Conservation (phyloP, 2,113 vertebrate genomes). For the Tympanuchus pallidicinctus region DNA sequence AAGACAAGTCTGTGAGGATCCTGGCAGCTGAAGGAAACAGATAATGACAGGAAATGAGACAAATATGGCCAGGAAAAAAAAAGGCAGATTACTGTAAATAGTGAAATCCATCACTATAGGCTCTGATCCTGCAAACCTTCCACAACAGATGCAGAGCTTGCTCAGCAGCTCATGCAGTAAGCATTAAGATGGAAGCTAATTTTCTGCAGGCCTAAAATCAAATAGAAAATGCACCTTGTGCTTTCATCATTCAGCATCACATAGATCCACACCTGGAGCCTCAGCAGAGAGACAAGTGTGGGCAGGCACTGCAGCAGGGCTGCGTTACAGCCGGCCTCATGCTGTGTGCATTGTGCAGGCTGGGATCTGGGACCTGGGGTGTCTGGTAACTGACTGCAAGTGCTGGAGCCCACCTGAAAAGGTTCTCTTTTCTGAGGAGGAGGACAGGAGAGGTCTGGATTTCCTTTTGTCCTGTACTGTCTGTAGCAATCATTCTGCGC, state of each 20-base stretch:
- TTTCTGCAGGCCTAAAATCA: background rate
- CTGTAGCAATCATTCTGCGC: slow-evolving; percentile 65
- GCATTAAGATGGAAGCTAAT: background rate
- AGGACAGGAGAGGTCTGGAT: slow-evolving; percentile 50
- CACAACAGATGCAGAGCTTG: background rate
- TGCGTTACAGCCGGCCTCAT: background rate
- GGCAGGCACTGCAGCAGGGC: background rate
- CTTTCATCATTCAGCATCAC: background rate
- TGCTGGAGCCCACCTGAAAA: slow-evolving; percentile 74
- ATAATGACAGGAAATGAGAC: slow-evolving; percentile 2
- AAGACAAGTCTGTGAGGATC: background rate
- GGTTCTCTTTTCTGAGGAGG: slow-evolving; percentile 68
- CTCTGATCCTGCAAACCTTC: background rate
- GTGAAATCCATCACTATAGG: background rate
- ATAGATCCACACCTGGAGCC: fast-evolving
- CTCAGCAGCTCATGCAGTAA: background rate
- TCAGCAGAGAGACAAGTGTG: background rate
- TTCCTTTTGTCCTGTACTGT: slow-evolving; percentile 65
- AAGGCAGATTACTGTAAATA: background rate
- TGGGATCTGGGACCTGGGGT: background rate
- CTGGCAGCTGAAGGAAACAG: slow-evolving; percentile 16
- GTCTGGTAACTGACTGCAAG: background rate
- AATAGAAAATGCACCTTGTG: background rate
- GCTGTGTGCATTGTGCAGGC: background rate
- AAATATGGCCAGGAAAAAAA: background rate